Evolutionary conservation across 2,113 vertebrate species (phyloP).

Genomic region (Lethenteron reissneri): DNA sequence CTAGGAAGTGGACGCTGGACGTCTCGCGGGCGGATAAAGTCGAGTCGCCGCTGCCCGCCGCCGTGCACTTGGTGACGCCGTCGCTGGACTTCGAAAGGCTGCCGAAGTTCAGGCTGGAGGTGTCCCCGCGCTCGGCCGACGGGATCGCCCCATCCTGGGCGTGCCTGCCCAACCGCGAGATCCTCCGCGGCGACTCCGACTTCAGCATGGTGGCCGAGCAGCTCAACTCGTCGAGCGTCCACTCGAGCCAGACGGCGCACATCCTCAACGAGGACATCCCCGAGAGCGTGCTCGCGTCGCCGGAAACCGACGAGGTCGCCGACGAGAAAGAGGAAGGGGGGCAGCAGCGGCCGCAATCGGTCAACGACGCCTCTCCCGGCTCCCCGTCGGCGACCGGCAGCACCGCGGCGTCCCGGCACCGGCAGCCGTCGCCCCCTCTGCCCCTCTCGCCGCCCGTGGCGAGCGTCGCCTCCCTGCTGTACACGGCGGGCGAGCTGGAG

Average conservation of each 20-base stretch:
- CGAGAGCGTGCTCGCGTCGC: conserved; percentile 3
- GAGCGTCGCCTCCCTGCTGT: conserved; percentile 1
- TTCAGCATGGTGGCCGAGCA: background rate
- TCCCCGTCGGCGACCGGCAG: background rate
- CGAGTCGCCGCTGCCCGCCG: background rate
- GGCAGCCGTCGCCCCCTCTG: background rate
- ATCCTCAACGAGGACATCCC: background rate
- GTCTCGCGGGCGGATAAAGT: background rate
- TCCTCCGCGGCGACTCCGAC: background rate
- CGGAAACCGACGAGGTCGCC: background rate
- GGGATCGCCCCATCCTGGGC: background rate
- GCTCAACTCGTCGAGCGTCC: background rate
- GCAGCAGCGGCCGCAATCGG: no score
- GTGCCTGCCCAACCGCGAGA: background rate
- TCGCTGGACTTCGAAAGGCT: background rate
- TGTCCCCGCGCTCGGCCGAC: background rate
- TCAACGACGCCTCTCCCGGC: background rate
- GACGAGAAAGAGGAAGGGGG: background rate
- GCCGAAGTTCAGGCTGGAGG: conserved; percentile 1
- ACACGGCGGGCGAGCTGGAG: conserved; percentile 1
- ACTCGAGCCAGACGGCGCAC: background rate
- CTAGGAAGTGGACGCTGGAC: background rate
- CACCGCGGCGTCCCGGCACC: background rate
- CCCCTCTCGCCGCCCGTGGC: background rate
- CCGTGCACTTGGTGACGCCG: background rate